A percentile compares a stretch with the other conserved stretches of the same genome.
These are phyloP conservation scores for Stigmatopora nigra DNA, from an alignment of 2,113 vertebrate genomes.

Conservation along the genomic window DNA sequence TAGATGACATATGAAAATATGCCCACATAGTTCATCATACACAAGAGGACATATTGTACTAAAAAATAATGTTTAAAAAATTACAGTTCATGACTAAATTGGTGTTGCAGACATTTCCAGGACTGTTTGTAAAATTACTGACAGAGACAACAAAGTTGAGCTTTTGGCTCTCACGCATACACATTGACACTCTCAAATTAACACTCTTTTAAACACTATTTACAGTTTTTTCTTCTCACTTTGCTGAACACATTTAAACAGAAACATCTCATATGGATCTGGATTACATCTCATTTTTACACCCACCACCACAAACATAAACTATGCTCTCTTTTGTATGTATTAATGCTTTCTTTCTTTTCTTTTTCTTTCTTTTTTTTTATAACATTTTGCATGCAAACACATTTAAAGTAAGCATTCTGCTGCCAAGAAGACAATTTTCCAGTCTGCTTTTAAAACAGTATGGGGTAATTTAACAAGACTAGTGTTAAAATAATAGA, in stretches of 20 bases:
- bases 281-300: slow-evolving; percentile 11
- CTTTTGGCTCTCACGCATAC: slow-evolving; percentile 11
- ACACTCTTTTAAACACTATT: slow-evolving; percentile 19
- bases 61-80: no score
- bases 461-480: slow-evolving; percentile 75
- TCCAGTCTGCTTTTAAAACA: slow-evolving; percentile 76
- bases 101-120: background rate
- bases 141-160: slow-evolving; percentile 22
- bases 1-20: no score
- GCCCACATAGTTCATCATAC: no score
- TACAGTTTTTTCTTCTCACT: background rate
- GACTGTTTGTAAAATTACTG: slow-evolving; percentile 23
- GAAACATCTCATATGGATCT: slow-evolving; percentile 17
- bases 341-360: background rate
- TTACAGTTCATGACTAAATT: no score
- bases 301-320: slow-evolving; percentile 25
- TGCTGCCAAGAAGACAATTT: slow-evolving; percentile 73
- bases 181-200: background rate
- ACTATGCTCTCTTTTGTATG: slow-evolving; percentile 1
- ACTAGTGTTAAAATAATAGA: slow-evolving; percentile 80
- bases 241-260: slow-evolving; percentile 18
- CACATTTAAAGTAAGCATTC: slow-evolving; percentile 26
- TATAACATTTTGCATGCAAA: slow-evolving; percentile 8
- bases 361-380: background rate
- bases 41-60: no score